phyloP scores from a whole-genome alignment of 2,797 vertebrate genomes.

The Poeciliopsis infans region DNA sequence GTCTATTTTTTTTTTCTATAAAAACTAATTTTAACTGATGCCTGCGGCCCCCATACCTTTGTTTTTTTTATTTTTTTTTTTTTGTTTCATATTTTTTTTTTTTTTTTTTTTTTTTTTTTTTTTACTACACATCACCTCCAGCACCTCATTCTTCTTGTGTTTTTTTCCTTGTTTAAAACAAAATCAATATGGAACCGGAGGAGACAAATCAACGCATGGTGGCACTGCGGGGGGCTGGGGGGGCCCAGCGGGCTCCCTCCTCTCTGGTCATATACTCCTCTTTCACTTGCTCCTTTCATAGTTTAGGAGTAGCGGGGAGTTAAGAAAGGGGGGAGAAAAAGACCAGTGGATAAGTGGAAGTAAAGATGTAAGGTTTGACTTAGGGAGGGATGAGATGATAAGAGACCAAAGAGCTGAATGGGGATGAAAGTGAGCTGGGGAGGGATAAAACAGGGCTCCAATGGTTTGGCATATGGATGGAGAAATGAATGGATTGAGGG shows the following conservation, averaged over 20 bases:
- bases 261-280: constrained; percentile 64
- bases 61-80: no score
- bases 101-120: no score
- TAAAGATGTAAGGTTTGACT: constrained; percentile 73
- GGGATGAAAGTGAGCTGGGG: constrained; percentile 71
- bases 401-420: constrained; percentile 72
- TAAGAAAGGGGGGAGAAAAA: constrained; percentile 27
- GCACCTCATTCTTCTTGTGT: constrained; percentile 80
- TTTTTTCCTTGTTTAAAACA: constrained; percentile 80
- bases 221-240: constrained; percentile 62
- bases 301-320: constrained; percentile 7
- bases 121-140: constrained; percentile 66
- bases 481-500: constrained; percentile 64
- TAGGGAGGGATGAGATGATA: constrained; percentile 71
- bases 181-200: constrained; percentile 80
- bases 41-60: no score
- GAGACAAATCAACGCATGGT: constrained; percentile 79
- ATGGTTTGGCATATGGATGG: constrained; percentile 70
- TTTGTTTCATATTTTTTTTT: no score
- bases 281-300: constrained; percentile 20
- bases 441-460: constrained; percentile 69
- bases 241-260: constrained; percentile 58
- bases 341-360: constrained; percentile 53
- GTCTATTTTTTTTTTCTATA: no score
- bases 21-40: no score